Percentiles rank a stretch among this genome's conserved stretches.
Evolutionary conservation across 2,888 invertebrate genomes (phyloP).

Genomic region (Leucania comma): DNA sequence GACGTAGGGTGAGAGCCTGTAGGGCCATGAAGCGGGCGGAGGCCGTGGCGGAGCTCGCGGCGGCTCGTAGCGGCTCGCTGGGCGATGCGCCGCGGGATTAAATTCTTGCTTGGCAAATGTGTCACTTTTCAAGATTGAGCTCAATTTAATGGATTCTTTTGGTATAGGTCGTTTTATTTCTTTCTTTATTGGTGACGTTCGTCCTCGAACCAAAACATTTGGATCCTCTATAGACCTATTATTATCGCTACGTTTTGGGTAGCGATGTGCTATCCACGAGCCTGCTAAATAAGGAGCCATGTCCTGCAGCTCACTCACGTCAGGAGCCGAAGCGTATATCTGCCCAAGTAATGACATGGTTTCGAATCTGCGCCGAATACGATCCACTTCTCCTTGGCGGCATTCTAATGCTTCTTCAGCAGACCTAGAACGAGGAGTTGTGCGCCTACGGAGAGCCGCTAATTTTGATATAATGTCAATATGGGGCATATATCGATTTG

Average conservation of each 20-base stretch:
- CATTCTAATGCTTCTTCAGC: conserved; percentile 88
- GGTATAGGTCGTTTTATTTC: conserved; percentile 81
- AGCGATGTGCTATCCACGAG: conserved; percentile 95
- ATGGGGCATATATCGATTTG: conserved; percentile 96
- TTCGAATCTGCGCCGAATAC: conserved; percentile 94
- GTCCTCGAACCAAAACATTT: conserved; percentile 74
- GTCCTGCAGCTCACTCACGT: conserved; percentile 94
- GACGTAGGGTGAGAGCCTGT: conserved; percentile 85
- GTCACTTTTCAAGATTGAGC: conserved; percentile 87
- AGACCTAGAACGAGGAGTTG: conserved; percentile 87
- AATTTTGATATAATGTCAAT: conserved; percentile 97
- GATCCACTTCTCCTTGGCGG: conserved; percentile 93
- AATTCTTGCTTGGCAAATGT: conserved; percentile 92
- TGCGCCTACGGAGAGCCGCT: conserved; percentile 91
- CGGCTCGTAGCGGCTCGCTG: conserved; percentile 94
- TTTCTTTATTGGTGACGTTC: conserved; percentile 83
- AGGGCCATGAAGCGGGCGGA: conserved; percentile 85
- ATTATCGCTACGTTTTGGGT: conserved; percentile 93
- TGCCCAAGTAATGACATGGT: conserved; percentile 93
- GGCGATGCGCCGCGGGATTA: conserved; percentile 94
- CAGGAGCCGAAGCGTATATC: conserved; percentile 95
- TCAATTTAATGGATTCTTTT: conserved; percentile 85
- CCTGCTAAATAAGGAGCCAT: conserved; percentile 95
- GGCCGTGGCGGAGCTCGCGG: conserved; percentile 90
- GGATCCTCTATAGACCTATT: conserved; percentile 91